Base-by-base conservation (phyloP, 2,797 vertebrate genomes). In the Sphenodon punctatus region DNA sequence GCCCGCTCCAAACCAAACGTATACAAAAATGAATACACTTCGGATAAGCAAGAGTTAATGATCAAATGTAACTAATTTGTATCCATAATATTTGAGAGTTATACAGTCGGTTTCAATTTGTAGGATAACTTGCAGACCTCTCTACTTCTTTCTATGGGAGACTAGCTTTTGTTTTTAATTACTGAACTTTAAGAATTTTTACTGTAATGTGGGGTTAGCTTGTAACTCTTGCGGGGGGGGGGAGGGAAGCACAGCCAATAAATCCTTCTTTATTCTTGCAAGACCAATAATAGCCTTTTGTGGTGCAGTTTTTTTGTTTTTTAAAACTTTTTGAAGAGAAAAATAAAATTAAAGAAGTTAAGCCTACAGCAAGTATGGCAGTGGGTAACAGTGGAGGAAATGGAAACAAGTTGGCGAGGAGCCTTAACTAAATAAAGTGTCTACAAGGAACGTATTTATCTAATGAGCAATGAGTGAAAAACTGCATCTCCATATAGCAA, bases 41-140 rank as follows among this genome's bases (percentile, higher is more conserved):
- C 81, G 56, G 45, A 27, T 79, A 93, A 93, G 86, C 64, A 88
- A 71, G 81, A 90, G 56, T 1, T 2, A 64, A 79, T 80, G 86
- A 94, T 93, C 83, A 88, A 78, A 92, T 80, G 71, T 25, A 79
- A 77, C 78, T 92, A 80, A 92, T 94, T 94, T 92, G 79, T 91
- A 90, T 65, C 41, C 49, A 14, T 79, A 83, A 86, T 92, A 85
- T 86, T 89, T 92, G 66, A 59, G 61, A 87, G 74, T 91, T 88
- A 78, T 14, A 39, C 45, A 79, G 74, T 90, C 65, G 2, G 77
- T 84, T 94, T 92, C 82, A 87, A 89, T 94, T 92, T 92, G 64
- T 81, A 93, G 86, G 83, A 92, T 41, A 75, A 55, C 69, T 84
- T 92, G 56, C 90, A 94, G 89, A 91, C 75, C 75, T 80, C 48